phyloP scores from a whole-genome alignment of 2,888 invertebrate species.

The Xanthorhoe designata region DNA sequence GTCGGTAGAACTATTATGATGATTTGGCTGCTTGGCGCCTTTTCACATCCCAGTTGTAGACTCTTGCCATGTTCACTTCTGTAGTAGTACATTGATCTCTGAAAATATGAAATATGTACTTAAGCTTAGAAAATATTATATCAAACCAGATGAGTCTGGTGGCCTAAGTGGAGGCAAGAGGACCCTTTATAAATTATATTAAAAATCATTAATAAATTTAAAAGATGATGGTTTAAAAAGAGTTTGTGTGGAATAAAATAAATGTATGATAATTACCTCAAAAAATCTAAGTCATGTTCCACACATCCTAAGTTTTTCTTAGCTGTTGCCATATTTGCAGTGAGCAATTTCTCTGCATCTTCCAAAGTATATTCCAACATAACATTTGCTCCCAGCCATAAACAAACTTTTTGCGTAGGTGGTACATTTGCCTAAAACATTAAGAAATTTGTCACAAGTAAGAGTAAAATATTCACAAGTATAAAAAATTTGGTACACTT shows the following conservation, averaged over 20 bases:
- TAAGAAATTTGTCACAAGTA: conserved; percentile 5
- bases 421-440: conserved; percentile 92
- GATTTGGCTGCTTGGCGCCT: conserved; percentile 91
- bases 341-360: conserved; percentile 94
- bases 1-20: conserved; percentile 33
- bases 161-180: too few species aligned
- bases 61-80: conserved; percentile 99
- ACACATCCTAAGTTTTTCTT: conserved; percentile 93
- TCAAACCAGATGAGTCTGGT: too few species aligned
- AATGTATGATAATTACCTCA: conserved; percentile 87
- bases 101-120: conserved; percentile 54
- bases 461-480: not conserved
- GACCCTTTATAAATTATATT: too few species aligned
- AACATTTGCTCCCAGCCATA: conserved; percentile 96
- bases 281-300: conserved; percentile 96
- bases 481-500: not conserved
- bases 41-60: conserved; percentile 99
- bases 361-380: conserved; percentile 98
- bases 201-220: too few species aligned
- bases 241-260: not conserved
- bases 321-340: conserved; percentile 93
- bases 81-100: conserved; percentile 99
- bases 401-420: conserved; percentile 94
- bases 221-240: not conserved
- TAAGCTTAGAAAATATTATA: too few species aligned